Base-by-base conservation (phyloP, 2,113 vertebrate species). In the Hyla sarda region DNA sequence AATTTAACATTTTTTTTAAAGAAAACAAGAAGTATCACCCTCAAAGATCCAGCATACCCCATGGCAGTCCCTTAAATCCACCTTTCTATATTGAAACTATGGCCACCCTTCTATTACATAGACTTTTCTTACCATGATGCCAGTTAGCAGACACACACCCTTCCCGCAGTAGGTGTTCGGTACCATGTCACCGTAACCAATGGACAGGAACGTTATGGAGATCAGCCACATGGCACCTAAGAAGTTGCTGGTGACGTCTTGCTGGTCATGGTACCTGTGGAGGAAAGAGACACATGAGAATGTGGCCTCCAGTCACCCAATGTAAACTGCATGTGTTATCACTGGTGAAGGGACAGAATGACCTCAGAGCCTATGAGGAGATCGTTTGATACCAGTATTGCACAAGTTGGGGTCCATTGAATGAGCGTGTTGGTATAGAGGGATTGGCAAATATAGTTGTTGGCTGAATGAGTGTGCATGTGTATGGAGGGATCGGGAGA, bases 181-280 rank as follows among this genome's bases (percentile, higher is more conserved):
- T 41, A 99, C 98, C 98, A 99, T 99, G 90, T 99, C 98, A 12
- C 98, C 98, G 0, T 99, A 99, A 82, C 98, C 98, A 0, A 99
- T 99, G 93, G 98, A 99, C 75, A 99, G 93, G 93, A 99, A 99
- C 8, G 98, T 99, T 94, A 99, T 99, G 91, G 98, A 99, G 92
- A 99, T 98, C 77, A 99, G 96, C 98, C 98, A 99, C 98, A 99
- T 99, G 89, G 98, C 98, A 0, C 98, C 96, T 91, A 99, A 94
- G 90, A 99, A 99, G 94, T 99, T 99, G 92, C 98, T 99, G 91
- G 97, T 99, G 56, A 99, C 97, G 0, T 99, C 98, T 92, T 99
- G 97, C 87, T 97, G 95, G 91, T 99, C 98, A 0, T 99, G 98
- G 90, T 99, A 99, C 95, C 98, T 99, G 88, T 87, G 88, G 34